Conservation (phyloP, 2,113 vertebrate species). For the Suncus etruscus region DNA sequence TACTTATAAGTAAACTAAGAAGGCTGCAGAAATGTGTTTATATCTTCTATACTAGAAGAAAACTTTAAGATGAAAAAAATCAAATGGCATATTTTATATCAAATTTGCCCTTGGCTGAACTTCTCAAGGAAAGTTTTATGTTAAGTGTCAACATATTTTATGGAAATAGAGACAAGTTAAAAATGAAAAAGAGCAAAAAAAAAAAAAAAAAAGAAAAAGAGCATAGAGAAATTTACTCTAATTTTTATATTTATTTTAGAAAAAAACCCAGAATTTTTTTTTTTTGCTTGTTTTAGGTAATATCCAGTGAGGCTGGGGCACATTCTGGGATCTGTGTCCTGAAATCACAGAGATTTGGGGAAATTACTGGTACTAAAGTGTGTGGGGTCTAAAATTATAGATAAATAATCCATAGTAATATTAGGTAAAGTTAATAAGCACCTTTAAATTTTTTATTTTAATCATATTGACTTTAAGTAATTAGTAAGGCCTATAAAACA, state of each 20-base stretch:
- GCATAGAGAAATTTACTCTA: background rate
- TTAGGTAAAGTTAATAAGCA: background rate
- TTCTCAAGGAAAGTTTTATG: background rate
- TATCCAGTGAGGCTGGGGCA: too few relatives aligned
- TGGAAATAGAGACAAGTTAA: background rate
- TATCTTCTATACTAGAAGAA: background rate
- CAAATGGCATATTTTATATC: background rate
- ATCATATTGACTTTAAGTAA: conserved; percentile 1
- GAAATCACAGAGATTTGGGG: too few relatives aligned
- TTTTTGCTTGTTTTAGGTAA: background rate
- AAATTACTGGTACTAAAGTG: too few relatives aligned
- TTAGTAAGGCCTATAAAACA: conserved; percentile 11
- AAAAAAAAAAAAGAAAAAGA: background rate
- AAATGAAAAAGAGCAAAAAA: background rate
- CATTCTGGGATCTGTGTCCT: too few relatives aligned
- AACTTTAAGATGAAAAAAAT: background rate
- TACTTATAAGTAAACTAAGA: background rate
- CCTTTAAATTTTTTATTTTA: background rate
- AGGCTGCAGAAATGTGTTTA: background rate
- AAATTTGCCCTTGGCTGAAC: background rate
- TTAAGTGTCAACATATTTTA: background rate
- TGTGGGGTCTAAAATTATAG: background rate
- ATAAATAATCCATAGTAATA: background rate
- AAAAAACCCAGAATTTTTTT: background rate
- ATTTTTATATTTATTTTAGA: conserved; percentile 39